Conservation (phyloP, 2,888 invertebrate genomes). For the Bombylius major region DNA sequence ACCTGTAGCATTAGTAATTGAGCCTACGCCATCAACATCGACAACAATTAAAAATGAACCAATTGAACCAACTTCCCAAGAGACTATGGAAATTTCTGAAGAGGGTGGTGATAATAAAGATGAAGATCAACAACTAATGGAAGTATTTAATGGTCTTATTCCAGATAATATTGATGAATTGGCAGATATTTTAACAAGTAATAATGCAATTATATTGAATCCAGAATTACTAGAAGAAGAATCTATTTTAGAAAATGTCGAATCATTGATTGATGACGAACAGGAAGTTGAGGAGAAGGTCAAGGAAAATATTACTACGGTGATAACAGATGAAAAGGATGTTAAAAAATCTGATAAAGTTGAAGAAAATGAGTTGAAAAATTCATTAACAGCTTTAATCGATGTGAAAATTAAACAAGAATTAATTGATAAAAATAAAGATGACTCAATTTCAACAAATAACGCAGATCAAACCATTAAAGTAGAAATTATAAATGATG, state of each 20-base stretch:
- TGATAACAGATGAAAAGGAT: conserved; percentile 19
- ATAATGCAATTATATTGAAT: conserved; percentile 19
- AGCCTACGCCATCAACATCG: not conserved
- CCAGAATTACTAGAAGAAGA: conserved; percentile 31
- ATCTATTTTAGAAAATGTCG: conserved; percentile 28
- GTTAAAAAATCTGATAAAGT: not conserved
- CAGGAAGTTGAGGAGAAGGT: conserved; percentile 11
- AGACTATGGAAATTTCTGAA: conserved; percentile 21
- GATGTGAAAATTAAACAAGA: not conserved
- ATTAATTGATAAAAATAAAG: not conserved
- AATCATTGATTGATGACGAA: conserved; percentile 18
- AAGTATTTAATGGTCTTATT: conserved; percentile 30
- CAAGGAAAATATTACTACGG: conserved; percentile 5
- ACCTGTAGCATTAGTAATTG: not conserved
- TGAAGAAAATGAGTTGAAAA: not conserved
- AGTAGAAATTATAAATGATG: conserved; percentile 10
- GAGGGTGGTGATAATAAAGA: conserved; percentile 22
- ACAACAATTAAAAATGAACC: conserved; percentile 15
- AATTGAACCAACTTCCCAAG: not conserved
- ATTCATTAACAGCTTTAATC: too few relatives aligned
- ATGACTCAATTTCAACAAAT: not conserved
- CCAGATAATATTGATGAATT: conserved; percentile 33
- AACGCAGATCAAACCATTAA: not conserved
- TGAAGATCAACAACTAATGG: conserved; percentile 30
- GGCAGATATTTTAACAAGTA: conserved; percentile 27